Evolutionary conservation across 2,888 invertebrate species (phyloP).

Genomic region (Eupithecia inturbata): DNA sequence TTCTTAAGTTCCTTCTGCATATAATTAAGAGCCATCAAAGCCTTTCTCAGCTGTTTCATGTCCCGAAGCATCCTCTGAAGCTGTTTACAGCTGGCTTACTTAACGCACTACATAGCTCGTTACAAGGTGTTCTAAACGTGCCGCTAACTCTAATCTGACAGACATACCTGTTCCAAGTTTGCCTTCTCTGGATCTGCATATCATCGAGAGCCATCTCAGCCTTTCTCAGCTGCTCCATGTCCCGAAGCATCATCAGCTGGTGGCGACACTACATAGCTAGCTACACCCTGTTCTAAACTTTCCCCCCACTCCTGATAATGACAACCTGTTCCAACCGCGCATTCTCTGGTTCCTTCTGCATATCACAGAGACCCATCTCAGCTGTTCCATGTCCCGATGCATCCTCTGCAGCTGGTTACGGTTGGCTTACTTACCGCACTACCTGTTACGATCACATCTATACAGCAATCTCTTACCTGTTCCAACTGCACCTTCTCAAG

Average conservation of each 20-base stretch:
- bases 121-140: no score
- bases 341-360: constrained; percentile 91
- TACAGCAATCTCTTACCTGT: constrained; percentile 70
- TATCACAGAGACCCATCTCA: constrained; percentile 92
- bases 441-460: background rate
- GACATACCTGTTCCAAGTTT: no score
- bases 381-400: constrained; percentile 96
- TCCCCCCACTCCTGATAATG: no score
- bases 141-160: no score
- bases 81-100: constrained; percentile 93
- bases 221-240: no score
- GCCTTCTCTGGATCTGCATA: no score
- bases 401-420: constrained; percentile 91
- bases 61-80: constrained; percentile 96
- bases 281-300: no score
- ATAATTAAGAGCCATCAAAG: constrained; percentile 93
- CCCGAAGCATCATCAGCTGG: no score
- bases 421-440: constrained; percentile 85
- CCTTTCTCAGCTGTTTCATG: constrained; percentile 95
- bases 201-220: no score
- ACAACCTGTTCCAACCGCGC: background rate
- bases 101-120: no score
- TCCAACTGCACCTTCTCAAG: constrained; percentile 93
- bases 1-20: constrained; percentile 93
- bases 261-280: no score